A percentile compares a stretch with the other conserved stretches of the same genome.
Evolutionary conservation across 2,113 vertebrate genomes (phyloP).

Genomic region (Misgurnus anguillicaudatus): DNA sequence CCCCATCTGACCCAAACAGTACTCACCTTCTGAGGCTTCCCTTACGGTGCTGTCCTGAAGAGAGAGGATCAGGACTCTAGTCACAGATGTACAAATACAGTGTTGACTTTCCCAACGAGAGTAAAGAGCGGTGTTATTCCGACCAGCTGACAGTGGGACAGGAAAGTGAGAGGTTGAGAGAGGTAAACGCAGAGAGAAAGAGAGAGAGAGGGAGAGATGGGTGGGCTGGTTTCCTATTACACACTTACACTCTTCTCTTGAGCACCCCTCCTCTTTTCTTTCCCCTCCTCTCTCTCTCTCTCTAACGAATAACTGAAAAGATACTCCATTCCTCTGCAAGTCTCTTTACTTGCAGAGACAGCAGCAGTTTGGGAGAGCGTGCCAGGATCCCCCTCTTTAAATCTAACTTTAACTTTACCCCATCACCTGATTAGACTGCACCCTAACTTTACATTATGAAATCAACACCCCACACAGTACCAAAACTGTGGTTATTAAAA

Average conservation of each 20-base stretch:
- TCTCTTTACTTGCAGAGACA: neutral
- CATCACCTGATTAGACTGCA: too few species aligned
- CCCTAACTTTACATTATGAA: too few species aligned
- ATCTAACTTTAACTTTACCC: neutral
- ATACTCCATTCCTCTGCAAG: slow-evolving; percentile 4
- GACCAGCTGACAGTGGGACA: slow-evolving; percentile 62
- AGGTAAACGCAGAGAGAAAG: slow-evolving; percentile 48
- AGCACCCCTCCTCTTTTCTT: slow-evolving; percentile 43
- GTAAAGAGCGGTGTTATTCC: slow-evolving; percentile 60
- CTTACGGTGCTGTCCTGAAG: slow-evolving; percentile 5
- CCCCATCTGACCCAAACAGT: slow-evolving; percentile 18
- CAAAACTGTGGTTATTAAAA: too few species aligned
- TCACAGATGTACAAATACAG: neutral
- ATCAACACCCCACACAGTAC: neutral
- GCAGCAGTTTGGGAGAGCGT: neutral
- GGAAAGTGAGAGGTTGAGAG: slow-evolving; percentile 59
- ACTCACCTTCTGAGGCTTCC: slow-evolving; percentile 41
- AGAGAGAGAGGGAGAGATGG: slow-evolving; percentile 58
- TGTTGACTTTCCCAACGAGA: slow-evolving; percentile 40
- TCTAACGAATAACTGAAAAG: slow-evolving; percentile 38
- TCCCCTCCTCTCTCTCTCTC: slow-evolving; percentile 49
- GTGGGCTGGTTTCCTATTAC: slow-evolving; percentile 78
- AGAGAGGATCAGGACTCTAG: slow-evolving; percentile 9
- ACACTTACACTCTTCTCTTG: slow-evolving; percentile 56
- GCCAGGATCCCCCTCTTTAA: neutral